Evolutionary conservation across 2,113 vertebrate genomes (phyloP), one percentile per base, ranked within the genome.

Genomic region (Plectropomus leopardus): DNA sequence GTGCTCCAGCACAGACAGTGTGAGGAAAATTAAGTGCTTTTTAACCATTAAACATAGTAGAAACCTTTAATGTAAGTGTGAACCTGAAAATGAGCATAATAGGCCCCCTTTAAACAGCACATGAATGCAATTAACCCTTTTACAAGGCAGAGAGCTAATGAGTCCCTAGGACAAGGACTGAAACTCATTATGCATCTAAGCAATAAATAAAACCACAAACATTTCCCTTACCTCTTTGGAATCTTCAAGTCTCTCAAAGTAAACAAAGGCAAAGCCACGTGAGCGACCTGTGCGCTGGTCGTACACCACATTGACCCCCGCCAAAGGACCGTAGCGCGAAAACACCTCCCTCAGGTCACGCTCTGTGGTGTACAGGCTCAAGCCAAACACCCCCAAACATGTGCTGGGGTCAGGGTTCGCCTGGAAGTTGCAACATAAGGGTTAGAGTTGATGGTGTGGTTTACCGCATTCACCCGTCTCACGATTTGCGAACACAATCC

Each of bases 301-400:
- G 59, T 98, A 97, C 79, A 98, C 98, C 30, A 98, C 97, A 57
- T 97, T 98, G 90, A 98, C 97, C 54, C 96, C 97, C 34, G 95
- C 94, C 89, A 99, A 90, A 47, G 96, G 97, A 67, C 97, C 97
- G 0, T 98, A 96, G 61, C 96, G 96, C n/a, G 97, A 97, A 89
- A 99, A 99, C 48, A 98, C 97, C 92, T 98, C 97, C 80, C 96
- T 95, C 82, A 99, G 88, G 88, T 99, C 97, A 61, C 96, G 95
- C 93, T 98, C 97, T 23, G 97, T 98, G 55, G 97, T 99, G 87
- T 98, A 98, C 80, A 98, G 94, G 93, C 97, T 99, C 93, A 98
- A 93, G 72, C 98, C 97, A 93, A 99, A 98, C 67, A 99, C 96
- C 68, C 98, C 97, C 50, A 98, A 94, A 89, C 97, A 98, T 2